Conservation (phyloP, 2,888 invertebrate genomes). For the Lithophane ornitopus region DNA sequence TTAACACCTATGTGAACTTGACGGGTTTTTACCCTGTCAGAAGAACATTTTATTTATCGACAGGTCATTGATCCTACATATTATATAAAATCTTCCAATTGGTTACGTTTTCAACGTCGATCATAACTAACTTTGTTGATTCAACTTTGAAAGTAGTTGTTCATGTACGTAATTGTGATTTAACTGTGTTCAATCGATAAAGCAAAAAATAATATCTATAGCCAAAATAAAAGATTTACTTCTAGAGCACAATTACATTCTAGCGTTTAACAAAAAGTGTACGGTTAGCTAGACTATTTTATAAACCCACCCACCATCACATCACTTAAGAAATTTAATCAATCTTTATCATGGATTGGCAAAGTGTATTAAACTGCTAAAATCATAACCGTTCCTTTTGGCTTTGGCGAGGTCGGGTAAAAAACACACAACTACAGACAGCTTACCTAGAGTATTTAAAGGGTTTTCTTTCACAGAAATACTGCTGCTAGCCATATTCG, state of each 20-base stretch:
- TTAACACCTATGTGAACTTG: conserved; percentile 15
- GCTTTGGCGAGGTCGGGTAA: too few relatives aligned
- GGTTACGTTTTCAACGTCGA: conserved; percentile 41
- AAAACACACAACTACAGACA: too few relatives aligned
- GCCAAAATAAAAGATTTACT: conserved; percentile 9
- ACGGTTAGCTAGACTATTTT: neutral
- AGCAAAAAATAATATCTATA: conserved; percentile 2
- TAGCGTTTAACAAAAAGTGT: conserved; percentile 12
- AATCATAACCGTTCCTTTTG: too few relatives aligned
- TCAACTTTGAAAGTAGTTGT: conserved; percentile 42
- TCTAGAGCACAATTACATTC: neutral
- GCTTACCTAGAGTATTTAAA: neutral
- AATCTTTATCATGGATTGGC: neutral
- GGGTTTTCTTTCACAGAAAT: neutral
- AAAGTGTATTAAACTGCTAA: neutral
- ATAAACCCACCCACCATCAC: neutral
- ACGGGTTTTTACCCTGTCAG: conserved; percentile 18
- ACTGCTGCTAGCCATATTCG: neutral
- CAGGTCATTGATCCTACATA: conserved; percentile 45
- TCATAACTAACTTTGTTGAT: conserved; percentile 27
- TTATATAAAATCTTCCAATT: conserved; percentile 53
- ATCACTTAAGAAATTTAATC: neutral
- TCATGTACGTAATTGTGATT: conserved; percentile 24
- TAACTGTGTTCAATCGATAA: conserved; percentile 14
- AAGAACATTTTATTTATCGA: conserved; percentile 21